Base-by-base conservation (phyloP, 2,113 vertebrate species). In the Nesoenas mayeri region DNA sequence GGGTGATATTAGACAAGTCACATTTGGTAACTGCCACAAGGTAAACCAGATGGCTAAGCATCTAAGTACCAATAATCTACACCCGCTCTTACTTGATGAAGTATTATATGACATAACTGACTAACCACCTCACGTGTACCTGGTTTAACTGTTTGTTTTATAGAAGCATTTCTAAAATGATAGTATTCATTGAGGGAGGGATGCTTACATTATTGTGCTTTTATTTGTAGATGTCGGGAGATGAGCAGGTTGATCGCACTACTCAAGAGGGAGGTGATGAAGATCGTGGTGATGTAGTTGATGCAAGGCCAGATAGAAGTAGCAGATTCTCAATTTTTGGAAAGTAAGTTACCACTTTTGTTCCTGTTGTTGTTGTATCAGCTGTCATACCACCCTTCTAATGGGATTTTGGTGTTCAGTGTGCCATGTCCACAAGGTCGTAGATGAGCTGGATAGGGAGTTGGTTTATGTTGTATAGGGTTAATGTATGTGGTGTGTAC, bases 241-340 rank as follows among this genome's bases (percentile, higher is more conserved):
- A 89, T 18, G 66, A 79, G 20, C 91, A 7, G 31, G 44, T 10
- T 60, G 64, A 34, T 56, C 5, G 2, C 24, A 62, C 53, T 50
- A 48, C 86, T 36, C n/a, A 9, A 42, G 95, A 92, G 14, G 67
- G 84, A 6, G 2, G 28, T n/a, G 82, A 53, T 65, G 79, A 80
- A 89, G 64, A 48, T 51, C 15, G 3, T 2, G 28, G 0, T 44
- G 97, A 98, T 44, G 1, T 3, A 4, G 22, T 69, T 32, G 97
- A 98, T 88, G 98, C 99, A 67, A 99, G 91, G 85, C 99, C 99
- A 44, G 98, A 99, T 77, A 98, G 99, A 95, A 98, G 88, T 38
- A 97, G 97, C 25, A 98, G 98, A 80, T 97, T 98, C n/a, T 88
- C 97, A 7, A 58, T 99, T 11, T 98, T 98, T 95, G 53, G 50